phyloP scores from a whole-genome alignment of 23 tunicate species.

The Halocynthia aurantium region DNA sequence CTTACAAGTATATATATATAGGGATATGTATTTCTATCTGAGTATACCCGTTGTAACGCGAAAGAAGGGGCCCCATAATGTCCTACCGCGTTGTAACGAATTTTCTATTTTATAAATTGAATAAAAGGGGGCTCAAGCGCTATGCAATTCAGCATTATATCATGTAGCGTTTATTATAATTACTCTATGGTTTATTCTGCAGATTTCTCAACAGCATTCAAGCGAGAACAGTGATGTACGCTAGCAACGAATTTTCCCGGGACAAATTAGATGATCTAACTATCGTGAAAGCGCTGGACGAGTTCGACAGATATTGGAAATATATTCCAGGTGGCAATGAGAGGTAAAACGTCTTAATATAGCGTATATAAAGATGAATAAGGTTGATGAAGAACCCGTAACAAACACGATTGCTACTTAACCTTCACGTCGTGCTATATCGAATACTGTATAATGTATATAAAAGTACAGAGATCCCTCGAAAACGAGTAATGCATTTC shows the following conservation, averaged over 20 bases:
- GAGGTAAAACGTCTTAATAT: conserved; percentile 27
- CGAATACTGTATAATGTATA: no score
- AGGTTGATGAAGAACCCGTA: no score
- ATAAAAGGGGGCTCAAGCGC: not conserved
- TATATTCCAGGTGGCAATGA: conserved; percentile 56
- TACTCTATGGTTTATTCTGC: not conserved
- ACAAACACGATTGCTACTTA: no score
- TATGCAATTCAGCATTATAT: not conserved
- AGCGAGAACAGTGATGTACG: conserved; percentile 79
- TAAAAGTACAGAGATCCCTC: no score
- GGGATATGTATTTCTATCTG: no score
- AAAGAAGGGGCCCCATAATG: not conserved
- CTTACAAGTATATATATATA: not conserved
- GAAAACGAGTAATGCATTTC: not conserved
- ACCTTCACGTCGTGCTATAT: no score
- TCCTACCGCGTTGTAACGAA: no score
- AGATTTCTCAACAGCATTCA: conserved; percentile 79
- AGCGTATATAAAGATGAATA: not conserved
- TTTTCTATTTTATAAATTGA: no score
- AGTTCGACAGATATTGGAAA: conserved; percentile 84
- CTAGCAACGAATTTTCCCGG: conserved; percentile 74
- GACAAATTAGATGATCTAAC: conserved; percentile 69
- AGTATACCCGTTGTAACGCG: not conserved
- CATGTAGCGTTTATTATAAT: not conserved
- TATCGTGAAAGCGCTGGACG: conserved; percentile 48